A percentile compares a stretch with the other conserved stretches of the same genome.
Evolutionary conservation across 2,888 invertebrate genomes (phyloP).

Genomic region (Lepidocyrtoides sp.): DNA sequence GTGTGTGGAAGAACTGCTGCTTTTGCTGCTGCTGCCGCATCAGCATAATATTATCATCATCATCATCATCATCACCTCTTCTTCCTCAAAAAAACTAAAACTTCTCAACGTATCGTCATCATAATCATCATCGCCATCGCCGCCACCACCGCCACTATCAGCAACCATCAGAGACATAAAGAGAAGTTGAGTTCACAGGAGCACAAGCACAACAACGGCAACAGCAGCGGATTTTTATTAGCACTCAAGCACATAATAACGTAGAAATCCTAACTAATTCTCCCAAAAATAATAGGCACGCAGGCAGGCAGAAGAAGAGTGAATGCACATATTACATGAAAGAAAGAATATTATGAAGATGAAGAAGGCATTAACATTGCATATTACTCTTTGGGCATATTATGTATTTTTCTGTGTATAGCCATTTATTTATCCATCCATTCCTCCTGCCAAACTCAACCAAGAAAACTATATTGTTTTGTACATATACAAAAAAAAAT

Average conservation of each 20-base stretch:
- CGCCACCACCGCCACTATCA: constrained; percentile 57
- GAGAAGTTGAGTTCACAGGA: constrained; percentile 51
- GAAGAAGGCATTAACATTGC: constrained; percentile 12
- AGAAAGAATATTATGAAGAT: background rate
- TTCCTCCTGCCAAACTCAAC: constrained; percentile 35
- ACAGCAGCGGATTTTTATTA: constrained; percentile 72
- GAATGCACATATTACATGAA: constrained; percentile 11
- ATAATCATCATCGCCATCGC: constrained; percentile 29
- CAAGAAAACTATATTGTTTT: no score
- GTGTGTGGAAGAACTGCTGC: background rate
- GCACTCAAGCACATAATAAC: constrained; percentile 77
- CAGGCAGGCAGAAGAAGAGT: no score
- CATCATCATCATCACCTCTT: constrained; percentile 68
- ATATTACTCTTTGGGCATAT: constrained; percentile 4
- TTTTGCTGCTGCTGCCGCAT: constrained; percentile 27
- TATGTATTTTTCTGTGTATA: background rate
- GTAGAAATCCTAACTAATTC: constrained; percentile 71
- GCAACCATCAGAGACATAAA: constrained; percentile 71
- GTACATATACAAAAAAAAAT: no score
- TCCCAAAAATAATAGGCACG: constrained; percentile 66
- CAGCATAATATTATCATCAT: constrained; percentile 46
- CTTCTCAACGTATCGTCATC: constrained; percentile 67
- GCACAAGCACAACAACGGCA: constrained; percentile 50
- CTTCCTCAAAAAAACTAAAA: constrained; percentile 68
- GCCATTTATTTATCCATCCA: constrained; percentile 35